phyloP scores from a whole-genome alignment of 2,888 invertebrate genomes.

The Eurytoma californica region DNA sequence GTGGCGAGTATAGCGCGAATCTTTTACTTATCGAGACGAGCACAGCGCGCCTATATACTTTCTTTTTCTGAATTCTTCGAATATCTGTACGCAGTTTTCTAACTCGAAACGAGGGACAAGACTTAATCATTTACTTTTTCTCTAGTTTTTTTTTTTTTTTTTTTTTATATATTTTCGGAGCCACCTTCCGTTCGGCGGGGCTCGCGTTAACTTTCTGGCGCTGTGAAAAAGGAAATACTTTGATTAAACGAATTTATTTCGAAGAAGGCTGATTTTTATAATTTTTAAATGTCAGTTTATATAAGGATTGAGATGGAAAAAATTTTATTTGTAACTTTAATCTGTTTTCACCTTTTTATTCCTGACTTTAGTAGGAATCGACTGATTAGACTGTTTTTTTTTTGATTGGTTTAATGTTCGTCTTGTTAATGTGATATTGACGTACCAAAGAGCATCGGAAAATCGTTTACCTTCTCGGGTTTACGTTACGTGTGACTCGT shows the following conservation, averaged over 20 bases:
- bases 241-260: slow-evolving; percentile 70
- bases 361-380: slow-evolving; percentile 65
- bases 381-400: slow-evolving; percentile 71
- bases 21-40: slow-evolving; percentile 43
- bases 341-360: slow-evolving; percentile 61
- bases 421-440: slow-evolving; percentile 74
- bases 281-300: slow-evolving; percentile 69
- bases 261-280: slow-evolving; percentile 74
- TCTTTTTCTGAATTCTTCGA: slow-evolving; percentile 45
- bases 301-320: slow-evolving; percentile 61
- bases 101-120: slow-evolving; percentile 50
- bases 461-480: slow-evolving; percentile 67
- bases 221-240: slow-evolving; percentile 70
- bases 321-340: slow-evolving; percentile 65
- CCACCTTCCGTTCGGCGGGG: slow-evolving; percentile 58
- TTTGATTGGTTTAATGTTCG: slow-evolving; percentile 71
- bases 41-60: slow-evolving; percentile 41
- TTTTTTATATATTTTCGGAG: slow-evolving; percentile 46
- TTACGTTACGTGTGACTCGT: slow-evolving; percentile 55
- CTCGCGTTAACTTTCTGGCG: slow-evolving; percentile 69
- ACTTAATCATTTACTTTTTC: slow-evolving; percentile 46
- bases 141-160: slow-evolving; percentile 30
- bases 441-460: slow-evolving; percentile 75
- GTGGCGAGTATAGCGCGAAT: slow-evolving; percentile 37
- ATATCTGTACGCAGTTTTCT: slow-evolving; percentile 49